Evolutionary conservation across 2,797 vertebrate genomes (phyloP).

Genomic region (Morelia viridis): DNA sequence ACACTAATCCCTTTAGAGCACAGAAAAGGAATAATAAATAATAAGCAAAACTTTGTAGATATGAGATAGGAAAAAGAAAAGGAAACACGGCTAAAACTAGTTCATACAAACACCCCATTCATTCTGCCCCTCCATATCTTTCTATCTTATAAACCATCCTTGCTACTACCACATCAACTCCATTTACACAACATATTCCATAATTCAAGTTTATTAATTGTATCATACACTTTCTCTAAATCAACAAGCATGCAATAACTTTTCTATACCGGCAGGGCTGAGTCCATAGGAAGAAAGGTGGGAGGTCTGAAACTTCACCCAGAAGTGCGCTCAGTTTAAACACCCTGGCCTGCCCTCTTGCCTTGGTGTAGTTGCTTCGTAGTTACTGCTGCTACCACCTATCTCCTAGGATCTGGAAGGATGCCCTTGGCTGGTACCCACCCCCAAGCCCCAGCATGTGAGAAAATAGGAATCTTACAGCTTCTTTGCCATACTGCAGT

Average conservation of each 20-base stretch:
- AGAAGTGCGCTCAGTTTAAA: neutral
- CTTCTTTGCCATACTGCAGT: neutral
- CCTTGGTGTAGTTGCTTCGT: neutral
- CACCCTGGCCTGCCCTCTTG: neutral
- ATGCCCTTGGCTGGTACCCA: neutral
- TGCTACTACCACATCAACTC: neutral
- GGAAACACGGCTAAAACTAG: neutral
- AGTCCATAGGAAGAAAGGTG: neutral
- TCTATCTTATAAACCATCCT: neutral
- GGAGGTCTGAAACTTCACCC: neutral
- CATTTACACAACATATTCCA: neutral
- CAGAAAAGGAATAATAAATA: neutral
- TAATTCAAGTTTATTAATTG: neutral
- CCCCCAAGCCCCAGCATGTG: neutral
- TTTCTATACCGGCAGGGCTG: neutral
- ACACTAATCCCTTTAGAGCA: neutral
- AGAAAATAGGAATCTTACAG: neutral
- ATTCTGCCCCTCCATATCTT: neutral
- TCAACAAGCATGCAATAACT: neutral
- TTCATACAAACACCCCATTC: neutral
- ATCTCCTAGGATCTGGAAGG: neutral
- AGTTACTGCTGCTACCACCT: no score
- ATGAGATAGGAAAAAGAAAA: neutral
- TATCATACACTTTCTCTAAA: neutral
- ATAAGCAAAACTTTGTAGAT: neutral